Conservation (phyloP, 2,888 invertebrate genomes). For the Dascillus cervinus region DNA sequence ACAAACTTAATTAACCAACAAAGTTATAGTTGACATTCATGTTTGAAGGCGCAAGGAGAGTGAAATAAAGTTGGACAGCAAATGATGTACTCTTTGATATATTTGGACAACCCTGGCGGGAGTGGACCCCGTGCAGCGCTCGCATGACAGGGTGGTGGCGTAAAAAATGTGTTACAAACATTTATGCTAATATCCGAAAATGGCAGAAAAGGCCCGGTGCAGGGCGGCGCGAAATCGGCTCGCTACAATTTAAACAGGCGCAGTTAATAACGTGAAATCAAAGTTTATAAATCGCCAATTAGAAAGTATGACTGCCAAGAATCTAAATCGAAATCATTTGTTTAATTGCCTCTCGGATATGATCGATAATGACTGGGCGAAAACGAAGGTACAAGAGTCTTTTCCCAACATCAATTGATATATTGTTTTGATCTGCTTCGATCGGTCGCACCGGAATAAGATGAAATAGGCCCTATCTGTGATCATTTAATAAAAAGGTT, state of each 20-base stretch:
- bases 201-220: slow-evolving; percentile 7
- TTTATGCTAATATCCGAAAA: slow-evolving; percentile 10
- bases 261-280: no score
- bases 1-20: no score
- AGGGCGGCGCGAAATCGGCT: no score
- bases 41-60: no score
- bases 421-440: no score
- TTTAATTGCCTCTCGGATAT: slow-evolving; percentile 4
- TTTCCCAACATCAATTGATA: slow-evolving; percentile 2
- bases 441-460: slow-evolving; percentile 1
- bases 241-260: no score
- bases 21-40: no score
- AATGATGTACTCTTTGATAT: slow-evolving; percentile 4
- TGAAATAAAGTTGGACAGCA: slow-evolving; percentile 1
- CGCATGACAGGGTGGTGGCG: slow-evolving; percentile 10
- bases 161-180: slow-evolving; percentile 10
- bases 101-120: slow-evolving; percentile 9
- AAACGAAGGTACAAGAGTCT: slow-evolving; percentile 1
- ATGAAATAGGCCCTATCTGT: no score
- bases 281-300: no score
- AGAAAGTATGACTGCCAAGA: slow-evolving; percentile 6
- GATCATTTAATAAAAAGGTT: no score
- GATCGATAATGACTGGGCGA: slow-evolving; percentile 5
- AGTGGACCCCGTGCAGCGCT: slow-evolving; percentile 9
- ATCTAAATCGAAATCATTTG: slow-evolving; percentile 3